Evolutionary conservation across 2,797 vertebrate genomes (phyloP).

Genomic region (Thalassophryne amazonica): DNA sequence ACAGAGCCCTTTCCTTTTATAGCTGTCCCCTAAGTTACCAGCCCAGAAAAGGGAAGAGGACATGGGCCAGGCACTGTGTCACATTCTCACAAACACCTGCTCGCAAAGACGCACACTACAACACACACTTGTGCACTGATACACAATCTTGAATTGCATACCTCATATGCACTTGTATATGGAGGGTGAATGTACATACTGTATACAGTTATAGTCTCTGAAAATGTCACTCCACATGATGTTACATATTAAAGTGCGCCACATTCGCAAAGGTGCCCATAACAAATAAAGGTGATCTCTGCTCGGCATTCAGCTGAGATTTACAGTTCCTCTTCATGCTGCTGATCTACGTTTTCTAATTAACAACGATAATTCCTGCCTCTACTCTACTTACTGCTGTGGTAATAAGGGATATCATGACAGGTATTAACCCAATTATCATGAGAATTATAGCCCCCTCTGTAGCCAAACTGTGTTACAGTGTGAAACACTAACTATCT

Average conservation of each 20-base stretch:
- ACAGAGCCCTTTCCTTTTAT: conserved; percentile 79
- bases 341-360: conserved; percentile 56
- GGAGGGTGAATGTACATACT: too few species aligned
- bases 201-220: too few species aligned
- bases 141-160: neutral
- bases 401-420: conserved; percentile 66
- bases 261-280: conserved; percentile 15
- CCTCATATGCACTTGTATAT: neutral
- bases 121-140: neutral
- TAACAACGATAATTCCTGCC: conserved; percentile 51
- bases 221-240: too few species aligned
- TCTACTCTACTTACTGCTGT: conserved; percentile 54
- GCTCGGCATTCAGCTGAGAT: conserved; percentile 44
- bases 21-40: conserved; percentile 74
- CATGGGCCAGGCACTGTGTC: conserved; percentile 55
- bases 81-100: conserved; percentile 54
- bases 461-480: conserved; percentile 41
- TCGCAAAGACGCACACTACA: conserved; percentile 18
- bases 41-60: conserved; percentile 79
- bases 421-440: conserved; percentile 72
- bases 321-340: conserved; percentile 43
- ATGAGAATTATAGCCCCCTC: conserved; percentile 54
- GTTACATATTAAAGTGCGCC: conserved; percentile 3
- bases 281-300: conserved; percentile 52
- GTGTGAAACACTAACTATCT: conserved; percentile 48